phyloP scores from a whole-genome alignment of 2,888 invertebrate species.

The Dolomedes plantarius region DNA sequence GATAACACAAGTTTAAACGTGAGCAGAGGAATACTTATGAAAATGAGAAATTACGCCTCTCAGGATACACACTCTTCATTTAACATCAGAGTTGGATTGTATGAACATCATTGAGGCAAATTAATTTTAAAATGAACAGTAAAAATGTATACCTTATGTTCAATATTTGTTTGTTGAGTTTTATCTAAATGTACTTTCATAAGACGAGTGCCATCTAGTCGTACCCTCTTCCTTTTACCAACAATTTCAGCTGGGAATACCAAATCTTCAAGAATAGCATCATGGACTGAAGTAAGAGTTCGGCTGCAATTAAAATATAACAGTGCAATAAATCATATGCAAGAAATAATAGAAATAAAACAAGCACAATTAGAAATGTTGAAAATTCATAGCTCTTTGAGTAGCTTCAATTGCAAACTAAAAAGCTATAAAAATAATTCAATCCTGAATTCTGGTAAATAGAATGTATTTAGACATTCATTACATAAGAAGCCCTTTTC shows the following conservation, averaged over 20 bases:
- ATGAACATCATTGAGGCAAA: slow-evolving; percentile 29
- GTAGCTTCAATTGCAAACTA: too few relatives aligned
- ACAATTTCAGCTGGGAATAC: slow-evolving; percentile 99
- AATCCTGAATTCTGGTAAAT: too few relatives aligned
- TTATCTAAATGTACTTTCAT: slow-evolving; percentile 99
- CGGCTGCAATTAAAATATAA: slow-evolving; percentile 80
- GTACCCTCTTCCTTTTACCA: slow-evolving; percentile 96
- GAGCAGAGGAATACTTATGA: too few relatives aligned
- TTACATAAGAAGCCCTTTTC: too few relatives aligned
- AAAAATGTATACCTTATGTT: slow-evolving; percentile 90
- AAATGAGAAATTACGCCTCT: too few relatives aligned
- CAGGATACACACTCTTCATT: slow-evolving; percentile 4
- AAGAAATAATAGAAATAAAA: too few relatives aligned
- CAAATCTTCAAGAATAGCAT: slow-evolving; percentile 96
- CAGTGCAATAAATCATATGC: too few relatives aligned
- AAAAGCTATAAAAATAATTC: too few relatives aligned
- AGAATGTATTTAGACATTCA: too few relatives aligned
- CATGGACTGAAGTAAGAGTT: slow-evolving; percentile 97
- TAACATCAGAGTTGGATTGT: slow-evolving; percentile 63
- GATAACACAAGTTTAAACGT: too few relatives aligned
- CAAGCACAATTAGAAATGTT: too few relatives aligned
- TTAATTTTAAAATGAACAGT: neutral
- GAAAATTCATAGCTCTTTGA: too few relatives aligned
- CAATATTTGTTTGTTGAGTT: slow-evolving; percentile 98
- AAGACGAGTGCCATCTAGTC: slow-evolving; percentile 95